Evolutionary conservation across 2,797 vertebrate genomes (phyloP).

Genomic region (Coregonus suidteri): DNA sequence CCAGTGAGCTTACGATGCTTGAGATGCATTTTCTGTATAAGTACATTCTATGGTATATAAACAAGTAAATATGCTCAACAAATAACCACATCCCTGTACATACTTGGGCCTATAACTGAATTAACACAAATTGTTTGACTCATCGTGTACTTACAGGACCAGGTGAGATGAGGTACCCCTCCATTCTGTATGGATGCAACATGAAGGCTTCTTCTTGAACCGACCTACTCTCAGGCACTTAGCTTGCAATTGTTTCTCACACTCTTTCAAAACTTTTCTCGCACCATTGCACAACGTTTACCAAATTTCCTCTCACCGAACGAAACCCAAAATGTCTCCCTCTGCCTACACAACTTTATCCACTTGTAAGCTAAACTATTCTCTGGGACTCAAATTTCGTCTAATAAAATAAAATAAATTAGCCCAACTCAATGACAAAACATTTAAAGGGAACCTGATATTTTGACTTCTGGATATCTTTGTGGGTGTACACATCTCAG

Average conservation of each 20-base stretch:
- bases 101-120: not conserved
- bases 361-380: slow-evolving; percentile 30
- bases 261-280: slow-evolving; percentile 82
- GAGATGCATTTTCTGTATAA: not conserved
- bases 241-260: slow-evolving; percentile 65
- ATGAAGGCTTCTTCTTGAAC: slow-evolving; percentile 82
- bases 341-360: slow-evolving; percentile 47
- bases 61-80: not conserved
- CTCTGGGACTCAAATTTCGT: slow-evolving; percentile 34
- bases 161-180: slow-evolving; percentile 95
- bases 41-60: not conserved
- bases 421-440: slow-evolving; percentile 42
- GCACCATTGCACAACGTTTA: slow-evolving; percentile 82
- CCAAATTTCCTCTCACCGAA: slow-evolving; percentile 82
- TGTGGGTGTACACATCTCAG: slow-evolving; percentile 69
- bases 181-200: slow-evolving; percentile 99
- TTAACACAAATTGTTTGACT: not conserved
- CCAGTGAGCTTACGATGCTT: not conserved
- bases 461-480: slow-evolving; percentile 70
- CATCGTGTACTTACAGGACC: slow-evolving; percentile 82
- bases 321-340: slow-evolving; percentile 65
- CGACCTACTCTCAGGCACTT: slow-evolving; percentile 49
- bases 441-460: slow-evolving; percentile 63
- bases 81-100: not conserved
- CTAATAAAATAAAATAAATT: slow-evolving; percentile 43